These are phyloP conservation scores for Euplexia lucipara DNA, from an alignment of 2,888 invertebrate genomes.

Conservation along the genomic window DNA sequence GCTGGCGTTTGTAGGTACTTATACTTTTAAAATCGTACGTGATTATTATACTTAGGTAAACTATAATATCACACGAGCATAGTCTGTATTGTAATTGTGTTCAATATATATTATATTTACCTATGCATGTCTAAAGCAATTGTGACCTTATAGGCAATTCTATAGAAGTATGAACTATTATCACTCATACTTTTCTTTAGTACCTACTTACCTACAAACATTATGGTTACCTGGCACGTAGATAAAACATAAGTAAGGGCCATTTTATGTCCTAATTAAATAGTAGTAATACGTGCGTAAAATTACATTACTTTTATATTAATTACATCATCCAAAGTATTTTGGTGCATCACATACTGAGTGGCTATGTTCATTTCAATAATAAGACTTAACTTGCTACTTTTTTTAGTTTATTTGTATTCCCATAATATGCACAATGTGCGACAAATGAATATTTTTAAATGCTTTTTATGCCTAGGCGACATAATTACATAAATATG, in stretches of 20 bases:
- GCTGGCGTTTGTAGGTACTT: neutral
- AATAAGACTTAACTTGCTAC: too few relatives aligned
- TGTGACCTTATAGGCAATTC: neutral
- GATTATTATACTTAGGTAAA: constrained; percentile 14
- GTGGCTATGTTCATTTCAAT: too few relatives aligned
- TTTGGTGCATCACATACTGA: too few relatives aligned
- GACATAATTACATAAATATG: neutral
- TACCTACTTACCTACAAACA: neutral
- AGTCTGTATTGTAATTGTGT: constrained; percentile 16
- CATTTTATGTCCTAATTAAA: neutral
- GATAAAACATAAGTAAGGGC: neutral
- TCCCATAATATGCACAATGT: too few relatives aligned
- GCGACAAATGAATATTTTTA: too few relatives aligned
- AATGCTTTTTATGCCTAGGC: too few relatives aligned
- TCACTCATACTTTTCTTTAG: neutral
- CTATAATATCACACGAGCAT: neutral
- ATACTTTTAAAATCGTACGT: constrained; percentile 20
- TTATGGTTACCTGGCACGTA: neutral
- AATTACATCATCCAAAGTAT: neutral
- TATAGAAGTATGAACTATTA: neutral
- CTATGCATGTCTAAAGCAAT: neutral
- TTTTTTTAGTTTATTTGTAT: too few relatives aligned
- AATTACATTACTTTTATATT: neutral
- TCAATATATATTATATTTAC: constrained; percentile 9
- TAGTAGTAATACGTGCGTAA: neutral